These are phyloP conservation scores for Acanthurus leucopareius DNA, from an alignment of 2,797 vertebrate species.

Conservation along the genomic window DNA sequence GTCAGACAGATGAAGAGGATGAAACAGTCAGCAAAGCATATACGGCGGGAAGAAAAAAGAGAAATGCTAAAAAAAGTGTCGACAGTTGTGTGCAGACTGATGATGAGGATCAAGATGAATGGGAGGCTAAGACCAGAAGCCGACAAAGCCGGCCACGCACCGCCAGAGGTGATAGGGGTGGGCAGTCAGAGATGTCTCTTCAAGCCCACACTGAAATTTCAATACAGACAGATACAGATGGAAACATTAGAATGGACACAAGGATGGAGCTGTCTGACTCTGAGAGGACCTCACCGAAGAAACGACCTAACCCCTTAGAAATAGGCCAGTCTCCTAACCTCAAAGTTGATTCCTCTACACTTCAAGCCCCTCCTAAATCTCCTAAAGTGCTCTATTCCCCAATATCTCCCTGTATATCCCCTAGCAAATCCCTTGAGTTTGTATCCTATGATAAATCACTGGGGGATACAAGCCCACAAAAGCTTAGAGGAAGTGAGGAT, in stretches of 20 bases:
- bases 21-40: slow-evolving; percentile 91
- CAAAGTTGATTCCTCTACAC: slow-evolving; percentile 89
- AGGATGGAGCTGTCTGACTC: slow-evolving; percentile 95
- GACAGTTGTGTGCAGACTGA: slow-evolving; percentile 99
- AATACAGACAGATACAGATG: slow-evolving; percentile 97
- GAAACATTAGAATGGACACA: slow-evolving; percentile 92
- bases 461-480: slow-evolving; percentile 91
- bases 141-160: slow-evolving; percentile 83
- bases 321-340: slow-evolving; percentile 93
- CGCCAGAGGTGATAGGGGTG: slow-evolving; percentile 85
- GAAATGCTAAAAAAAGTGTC: slow-evolving; percentile 92
- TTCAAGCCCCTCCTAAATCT: slow-evolving; percentile 94
- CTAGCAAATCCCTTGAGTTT: slow-evolving; percentile 96
- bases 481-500: slow-evolving; percentile 89
- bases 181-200: slow-evolving; percentile 87
- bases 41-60: slow-evolving; percentile 89
- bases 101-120: slow-evolving; percentile 98
- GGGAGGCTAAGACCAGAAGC: slow-evolving; percentile 90
- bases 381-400: slow-evolving; percentile 98
- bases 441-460: slow-evolving; percentile 94
- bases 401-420: slow-evolving; percentile 94
- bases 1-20: slow-evolving; percentile 98
- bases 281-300: slow-evolving; percentile 92
- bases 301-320: slow-evolving; percentile 94
- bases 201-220: slow-evolving; percentile 98